Base-by-base conservation (phyloP, 2,888 invertebrate genomes). In the Cinara cedri region DNA sequence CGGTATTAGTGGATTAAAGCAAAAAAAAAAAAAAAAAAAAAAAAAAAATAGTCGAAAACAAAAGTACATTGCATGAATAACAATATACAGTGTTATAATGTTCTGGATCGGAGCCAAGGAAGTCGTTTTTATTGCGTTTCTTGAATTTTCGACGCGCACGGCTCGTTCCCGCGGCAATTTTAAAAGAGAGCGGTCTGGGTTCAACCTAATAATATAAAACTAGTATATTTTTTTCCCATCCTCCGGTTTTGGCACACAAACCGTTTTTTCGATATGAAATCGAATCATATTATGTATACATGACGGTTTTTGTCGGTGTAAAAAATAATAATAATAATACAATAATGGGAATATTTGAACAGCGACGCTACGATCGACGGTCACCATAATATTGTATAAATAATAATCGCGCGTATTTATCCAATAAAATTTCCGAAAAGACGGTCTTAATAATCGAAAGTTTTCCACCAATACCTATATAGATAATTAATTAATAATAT, bases 191-290 rank as follows among this genome's bases (percentile, higher is more conserved):
- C 55, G 11, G 10, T 24, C 1, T 16, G 10, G 16, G 19, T 26
- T 68, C 2, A 16, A 46, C 13, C 26, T 51, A 68, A 26, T 13
- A 42, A n/a, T 16, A 19, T 34, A 42, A 68, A 8, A 42, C 11
- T 10, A n/a, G 24, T 71, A 44, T 1, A 13, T 46, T 24, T 57
- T 44, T 44, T 71, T 34, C 6, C 34, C 6, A 4, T 34, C 57
- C n/a, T n/a, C n/a, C n/a, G n/a, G 71, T 55, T 57, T 71, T 71
- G 71, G 71, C 71, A 44, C 3, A 16, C 42, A 16, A 44, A 71
- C 44, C 4, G 55, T 57, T 71, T 68, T 44, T 44, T 11, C 19
- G 44, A 21, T 71, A 16, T 8, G 24, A n/a, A n/a, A n/a, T n/a
- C n/a, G n/a, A 57, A 34, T 34, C 34, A 34, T 34, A 4, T 34